Evolutionary conservation across 2,888 invertebrate species (phyloP), one percentile per base, ranked within the genome.

Genomic region (Deroplatys truncata): DNA sequence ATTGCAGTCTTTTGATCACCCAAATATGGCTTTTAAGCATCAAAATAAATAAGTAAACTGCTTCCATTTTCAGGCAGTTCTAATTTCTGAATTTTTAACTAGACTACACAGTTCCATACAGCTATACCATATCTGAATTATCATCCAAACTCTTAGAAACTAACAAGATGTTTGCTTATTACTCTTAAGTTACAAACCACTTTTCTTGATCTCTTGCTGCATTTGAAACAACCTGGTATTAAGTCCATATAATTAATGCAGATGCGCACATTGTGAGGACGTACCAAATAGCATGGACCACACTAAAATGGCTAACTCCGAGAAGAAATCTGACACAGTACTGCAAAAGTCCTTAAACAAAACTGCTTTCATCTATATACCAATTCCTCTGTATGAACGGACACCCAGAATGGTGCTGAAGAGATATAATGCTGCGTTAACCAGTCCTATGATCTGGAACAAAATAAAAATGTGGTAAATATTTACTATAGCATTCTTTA

Each of bases 381-480:
- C 92, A 3, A 90, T 89, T 43, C 91, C 90, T 92, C 96, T 95
- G 94, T 97, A 98, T 35, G 96, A 95, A 91, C 97, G 96, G 92
- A 96, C 95, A 72, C 97, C 97, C 91, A 97, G 94, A 92, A 97
- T 95, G 49, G 97, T 96, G 92, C 97, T 98, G 87, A 97, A 92
- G 85, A 97, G 94, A 93, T 98, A 98, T 1, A 98, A 93, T 1
- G 94, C 95, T 5, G 97, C 93, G 92, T 97, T 95, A 28, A 98
- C 94, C 28, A 98, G 93, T 25, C 97, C 97, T 93, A 98, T 95
- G 85, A 97, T 94, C 97, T 97, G 95, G 91, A 96, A 95, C 84
- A 28, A 56, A 49, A 84, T 13, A 83, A 49, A 82, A 88, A 16
- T 84, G 4, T 84, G 84, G 5, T 43, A 43, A 43, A 43, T 13